phyloP scores from a whole-genome alignment of 2,113 vertebrate species.

The Empidonax traillii region DNA sequence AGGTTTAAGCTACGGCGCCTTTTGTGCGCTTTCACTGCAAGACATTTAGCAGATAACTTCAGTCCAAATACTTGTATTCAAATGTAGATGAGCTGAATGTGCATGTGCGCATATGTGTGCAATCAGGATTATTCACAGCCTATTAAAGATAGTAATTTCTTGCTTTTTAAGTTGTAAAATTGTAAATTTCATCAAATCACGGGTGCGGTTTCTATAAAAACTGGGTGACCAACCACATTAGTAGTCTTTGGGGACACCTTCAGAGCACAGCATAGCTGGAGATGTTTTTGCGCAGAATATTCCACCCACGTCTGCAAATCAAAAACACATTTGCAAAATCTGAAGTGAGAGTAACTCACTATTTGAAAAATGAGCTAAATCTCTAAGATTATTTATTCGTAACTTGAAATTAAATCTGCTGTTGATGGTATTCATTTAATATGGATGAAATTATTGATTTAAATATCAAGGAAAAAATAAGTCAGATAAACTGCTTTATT shows the following conservation, averaged over 20 bases:
- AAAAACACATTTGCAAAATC: conserved; percentile 40
- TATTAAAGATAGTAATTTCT: neutral
- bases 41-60: neutral
- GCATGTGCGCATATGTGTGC: neutral
- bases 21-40: neutral
- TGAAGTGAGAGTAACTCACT: neutral
- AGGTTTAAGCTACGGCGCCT: neutral
- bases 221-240: neutral
- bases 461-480: neutral
- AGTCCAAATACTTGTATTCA: neutral
- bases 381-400: neutral
- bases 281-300: neutral
- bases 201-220: neutral
- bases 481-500: neutral
- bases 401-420: conserved; percentile 7
- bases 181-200: neutral
- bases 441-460: conserved; percentile 26
- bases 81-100: neutral
- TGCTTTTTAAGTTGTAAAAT: neutral
- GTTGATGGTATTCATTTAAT: conserved; percentile 5
- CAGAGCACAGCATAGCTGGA: neutral
- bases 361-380: neutral
- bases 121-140: neutral
- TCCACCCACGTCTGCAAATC: conserved; percentile 11
- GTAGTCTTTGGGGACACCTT: neutral